Evolutionary conservation across 1,140 invertebrate species (phyloP).

Genomic region (Drosophila arizonae): DNA sequence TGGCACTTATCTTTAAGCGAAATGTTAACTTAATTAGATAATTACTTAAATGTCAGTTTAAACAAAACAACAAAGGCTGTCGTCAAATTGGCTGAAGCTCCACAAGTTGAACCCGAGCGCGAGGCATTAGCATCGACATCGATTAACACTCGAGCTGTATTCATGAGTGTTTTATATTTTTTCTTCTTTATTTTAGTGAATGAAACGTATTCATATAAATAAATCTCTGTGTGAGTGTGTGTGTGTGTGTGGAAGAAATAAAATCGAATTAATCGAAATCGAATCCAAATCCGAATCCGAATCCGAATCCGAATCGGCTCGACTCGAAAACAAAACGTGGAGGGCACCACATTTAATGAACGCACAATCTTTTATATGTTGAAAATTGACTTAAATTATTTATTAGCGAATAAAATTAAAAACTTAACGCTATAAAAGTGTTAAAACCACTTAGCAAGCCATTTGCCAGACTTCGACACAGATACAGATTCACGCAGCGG

Average conservation of each 20-base stretch:
- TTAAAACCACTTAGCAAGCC: constrained; percentile 82
- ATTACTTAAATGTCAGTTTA: constrained; percentile 79
- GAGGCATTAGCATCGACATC: constrained; percentile 39
- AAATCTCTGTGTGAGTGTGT: background rate
- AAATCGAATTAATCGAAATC: constrained; percentile 54
- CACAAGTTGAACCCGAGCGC: constrained; percentile 29
- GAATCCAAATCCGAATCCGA: constrained; percentile 42
- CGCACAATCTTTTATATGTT: constrained; percentile 70
- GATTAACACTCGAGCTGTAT: constrained; percentile 3
- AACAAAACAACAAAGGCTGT: constrained; percentile 72
- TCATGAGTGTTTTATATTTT: constrained; percentile 24
- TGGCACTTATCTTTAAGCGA: constrained; percentile 81
- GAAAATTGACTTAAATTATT: constrained; percentile 81
- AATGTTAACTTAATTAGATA: constrained; percentile 82
- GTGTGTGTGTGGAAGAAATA: constrained; percentile 26
- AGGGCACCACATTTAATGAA: constrained; percentile 67
- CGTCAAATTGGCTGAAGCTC: constrained; percentile 51
- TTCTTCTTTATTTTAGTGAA: constrained; percentile 37
- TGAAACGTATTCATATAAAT: constrained; percentile 37
- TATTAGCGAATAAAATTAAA: constrained; percentile 82
- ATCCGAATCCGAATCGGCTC: constrained; percentile 59
- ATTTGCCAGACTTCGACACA: constrained; percentile 62
- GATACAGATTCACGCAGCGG: background rate
- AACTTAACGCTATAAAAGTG: constrained; percentile 82
- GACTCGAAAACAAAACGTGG: constrained; percentile 52